Percentiles rank a stretch among this genome's conserved stretches.
Evolutionary conservation across 2,113 vertebrate species (phyloP).

Genomic region (Stigmatopora argus): DNA sequence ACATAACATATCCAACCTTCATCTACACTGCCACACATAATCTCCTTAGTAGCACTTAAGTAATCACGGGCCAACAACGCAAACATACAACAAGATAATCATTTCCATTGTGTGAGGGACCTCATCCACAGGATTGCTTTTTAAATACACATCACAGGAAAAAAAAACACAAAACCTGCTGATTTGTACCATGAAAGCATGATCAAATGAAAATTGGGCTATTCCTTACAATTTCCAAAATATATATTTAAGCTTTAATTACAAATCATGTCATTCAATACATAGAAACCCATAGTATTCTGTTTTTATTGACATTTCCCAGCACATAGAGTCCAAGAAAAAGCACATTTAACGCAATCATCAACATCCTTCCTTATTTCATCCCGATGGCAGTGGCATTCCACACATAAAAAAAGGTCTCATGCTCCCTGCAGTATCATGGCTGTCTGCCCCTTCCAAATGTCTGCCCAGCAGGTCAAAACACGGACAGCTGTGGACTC

Average conservation of each 20-base stretch:
- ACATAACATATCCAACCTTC: not conserved
- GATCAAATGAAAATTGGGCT: not conserved
- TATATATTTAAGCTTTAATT: not conserved
- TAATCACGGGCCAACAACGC: not conserved
- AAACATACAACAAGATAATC: not conserved
- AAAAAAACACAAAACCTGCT: not conserved
- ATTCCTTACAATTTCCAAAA: not conserved
- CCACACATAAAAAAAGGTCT: slow-evolving; percentile 20
- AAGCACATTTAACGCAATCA: not conserved
- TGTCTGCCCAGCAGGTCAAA: slow-evolving; percentile 30
- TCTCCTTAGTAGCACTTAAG: not conserved
- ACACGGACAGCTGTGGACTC: slow-evolving; percentile 40
- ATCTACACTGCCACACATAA: not conserved
- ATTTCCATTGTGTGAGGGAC: not conserved
- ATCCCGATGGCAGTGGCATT: slow-evolving; percentile 21
- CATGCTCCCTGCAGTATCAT: slow-evolving; percentile 36
- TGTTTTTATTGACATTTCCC: no score
- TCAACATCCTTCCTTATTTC: slow-evolving; percentile 11
- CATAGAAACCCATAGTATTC: no score
- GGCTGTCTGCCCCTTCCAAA: slow-evolving; percentile 23
- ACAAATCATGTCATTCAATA: no score
- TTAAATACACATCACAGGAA: not conserved
- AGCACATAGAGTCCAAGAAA: not conserved
- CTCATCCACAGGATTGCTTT: not conserved
- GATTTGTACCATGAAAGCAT: not conserved